These are phyloP conservation scores for Neodiprion lecontei DNA, from an alignment of 1,140 invertebrate species.

Conservation along the genomic window DNA sequence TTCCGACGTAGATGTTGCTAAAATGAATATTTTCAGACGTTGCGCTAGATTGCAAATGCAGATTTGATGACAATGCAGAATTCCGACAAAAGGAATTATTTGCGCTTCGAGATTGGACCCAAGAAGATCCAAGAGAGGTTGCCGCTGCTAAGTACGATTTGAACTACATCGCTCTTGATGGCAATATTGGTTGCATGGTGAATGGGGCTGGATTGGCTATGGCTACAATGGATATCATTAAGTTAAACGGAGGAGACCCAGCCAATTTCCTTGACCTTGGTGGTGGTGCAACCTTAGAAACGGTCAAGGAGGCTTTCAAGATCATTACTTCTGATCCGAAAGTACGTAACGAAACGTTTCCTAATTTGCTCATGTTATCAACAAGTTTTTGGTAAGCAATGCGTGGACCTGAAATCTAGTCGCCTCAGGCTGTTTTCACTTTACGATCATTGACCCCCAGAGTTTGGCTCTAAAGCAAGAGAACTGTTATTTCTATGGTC, in stretches of 20 bases:
- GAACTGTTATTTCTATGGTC: too few species aligned
- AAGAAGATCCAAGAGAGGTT: slow-evolving; percentile 94
- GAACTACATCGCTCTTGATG: slow-evolving; percentile 97
- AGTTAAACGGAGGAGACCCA: slow-evolving; percentile 91
- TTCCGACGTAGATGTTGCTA: neutral
- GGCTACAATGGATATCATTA: slow-evolving; percentile 99
- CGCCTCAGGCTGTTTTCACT: too few species aligned
- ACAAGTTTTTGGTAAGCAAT: neutral
- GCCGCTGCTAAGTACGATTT: slow-evolving; percentile 91
- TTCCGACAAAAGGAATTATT: slow-evolving; percentile 95
- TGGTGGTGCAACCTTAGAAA: slow-evolving; percentile 89
- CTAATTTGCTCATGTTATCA: neutral
- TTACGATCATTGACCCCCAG: too few species aligned
- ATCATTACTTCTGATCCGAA: slow-evolving; percentile 88
- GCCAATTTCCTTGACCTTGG: slow-evolving; percentile 98
- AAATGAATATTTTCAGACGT: slow-evolving; percentile 70
- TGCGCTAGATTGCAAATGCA: slow-evolving; percentile 93
- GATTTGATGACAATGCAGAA: slow-evolving; percentile 96
- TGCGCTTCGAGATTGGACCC: slow-evolving; percentile 83
- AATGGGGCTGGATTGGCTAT: slow-evolving; percentile 97
- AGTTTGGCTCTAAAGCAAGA: too few species aligned
- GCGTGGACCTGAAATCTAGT: too few species aligned
- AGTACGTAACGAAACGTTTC: slow-evolving; percentile 69
- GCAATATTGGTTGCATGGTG: slow-evolving; percentile 84
- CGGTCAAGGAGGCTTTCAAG: slow-evolving; percentile 94